These are phyloP conservation scores for Pyrgus malvae DNA, from an alignment of 2,888 invertebrate genomes.

Conservation along the genomic window DNA sequence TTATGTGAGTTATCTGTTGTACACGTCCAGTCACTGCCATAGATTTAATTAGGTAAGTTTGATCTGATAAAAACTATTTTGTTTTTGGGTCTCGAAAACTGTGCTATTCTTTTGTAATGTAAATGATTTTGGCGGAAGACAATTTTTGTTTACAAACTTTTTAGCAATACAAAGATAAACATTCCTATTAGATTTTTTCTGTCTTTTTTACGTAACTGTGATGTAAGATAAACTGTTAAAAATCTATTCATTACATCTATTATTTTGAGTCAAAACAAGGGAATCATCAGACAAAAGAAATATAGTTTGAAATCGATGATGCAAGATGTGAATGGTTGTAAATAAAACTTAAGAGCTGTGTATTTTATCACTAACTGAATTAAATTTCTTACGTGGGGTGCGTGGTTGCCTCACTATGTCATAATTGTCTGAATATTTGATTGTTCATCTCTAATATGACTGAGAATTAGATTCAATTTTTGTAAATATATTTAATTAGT, in stretches of 20 bases:
- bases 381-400: slow-evolving; percentile 35
- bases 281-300: slow-evolving; percentile 5
- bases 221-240: slow-evolving; percentile 72
- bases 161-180: slow-evolving; percentile 37
- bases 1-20: slow-evolving; percentile 29
- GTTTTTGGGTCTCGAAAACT: not conserved
- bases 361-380: slow-evolving; percentile 28
- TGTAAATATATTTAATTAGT: slow-evolving; percentile 64
- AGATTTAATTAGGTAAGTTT: slow-evolving; percentile 55
- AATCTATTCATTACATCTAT: slow-evolving; percentile 44
- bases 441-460: slow-evolving; percentile 67
- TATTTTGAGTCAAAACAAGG: slow-evolving; percentile 27
- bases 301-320: slow-evolving; percentile 20
- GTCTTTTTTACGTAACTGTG: slow-evolving; percentile 50
- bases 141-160: slow-evolving; percentile 26
- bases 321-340: slow-evolving; percentile 14
- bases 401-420: slow-evolving; percentile 17
- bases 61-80: slow-evolving; percentile 27
- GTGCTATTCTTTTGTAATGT: slow-evolving; percentile 1
- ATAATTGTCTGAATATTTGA: slow-evolving; percentile 24
- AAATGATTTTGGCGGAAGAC: slow-evolving; percentile 35
- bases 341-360: slow-evolving; percentile 27
- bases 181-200: slow-evolving; percentile 36
- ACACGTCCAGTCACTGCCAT: slow-evolving; percentile 64
- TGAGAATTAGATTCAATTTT: slow-evolving; percentile 76